Percentiles rank a stretch among this genome's conserved stretches.
Conservation (phyloP, 2,113 vertebrate species). For the Carlito syrichta region DNA sequence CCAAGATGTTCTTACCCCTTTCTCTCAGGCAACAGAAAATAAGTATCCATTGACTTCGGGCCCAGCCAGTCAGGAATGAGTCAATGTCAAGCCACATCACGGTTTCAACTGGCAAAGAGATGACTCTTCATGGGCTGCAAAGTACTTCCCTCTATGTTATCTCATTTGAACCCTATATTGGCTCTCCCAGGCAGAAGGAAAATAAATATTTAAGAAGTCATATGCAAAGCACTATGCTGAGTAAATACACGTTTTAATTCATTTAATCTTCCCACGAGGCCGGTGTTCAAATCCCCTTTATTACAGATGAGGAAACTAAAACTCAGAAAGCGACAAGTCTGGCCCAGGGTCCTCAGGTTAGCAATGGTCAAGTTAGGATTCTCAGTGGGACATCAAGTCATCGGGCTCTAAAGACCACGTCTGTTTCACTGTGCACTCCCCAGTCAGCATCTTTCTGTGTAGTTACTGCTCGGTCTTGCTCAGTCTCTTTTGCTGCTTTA, state of each 20-base stretch:
- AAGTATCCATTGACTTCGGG: not conserved
- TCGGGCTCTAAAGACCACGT: not conserved
- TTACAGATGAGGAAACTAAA: constrained; percentile 11
- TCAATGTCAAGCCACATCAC: not conserved
- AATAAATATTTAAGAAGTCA: constrained; percentile 36
- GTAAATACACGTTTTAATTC: not conserved
- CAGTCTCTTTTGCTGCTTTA: too few relatives aligned
- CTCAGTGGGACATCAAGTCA: not conserved
- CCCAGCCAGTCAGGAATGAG: not conserved
- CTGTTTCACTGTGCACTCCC: not conserved
- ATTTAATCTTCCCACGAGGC: not conserved
- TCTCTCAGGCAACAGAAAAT: not conserved
- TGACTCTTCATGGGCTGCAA: not conserved
- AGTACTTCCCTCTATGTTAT: not conserved
- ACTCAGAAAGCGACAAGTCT: not conserved
- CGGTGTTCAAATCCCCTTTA: not conserved
- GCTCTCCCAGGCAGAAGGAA: not conserved
- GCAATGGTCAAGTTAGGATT: not conserved
- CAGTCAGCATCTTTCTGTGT: not conserved
- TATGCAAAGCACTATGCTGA: not conserved
- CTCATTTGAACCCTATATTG: not conserved
- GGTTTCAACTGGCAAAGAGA: not conserved
- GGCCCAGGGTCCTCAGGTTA: too few relatives aligned
- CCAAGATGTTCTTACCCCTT: not conserved
- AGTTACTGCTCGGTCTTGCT: not conserved